Conservation (phyloP, 2,113 vertebrate species). For the Himantopus leucocephalus region DNA sequence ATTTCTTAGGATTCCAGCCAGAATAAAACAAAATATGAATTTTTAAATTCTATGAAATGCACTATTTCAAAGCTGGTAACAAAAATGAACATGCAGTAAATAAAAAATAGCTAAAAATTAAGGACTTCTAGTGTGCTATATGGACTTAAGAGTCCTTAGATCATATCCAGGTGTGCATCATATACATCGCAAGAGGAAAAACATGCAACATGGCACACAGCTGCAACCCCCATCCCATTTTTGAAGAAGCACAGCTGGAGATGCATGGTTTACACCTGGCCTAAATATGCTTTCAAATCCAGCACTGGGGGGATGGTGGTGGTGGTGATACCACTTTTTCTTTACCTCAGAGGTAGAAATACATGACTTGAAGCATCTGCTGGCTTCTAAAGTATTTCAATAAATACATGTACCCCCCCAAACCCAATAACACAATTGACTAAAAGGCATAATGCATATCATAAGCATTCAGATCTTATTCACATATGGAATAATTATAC, state of each 20-base stretch:
- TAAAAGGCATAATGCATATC: not conserved
- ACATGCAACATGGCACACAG: not conserved
- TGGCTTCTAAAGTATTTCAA: not conserved
- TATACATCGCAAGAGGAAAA: not conserved
- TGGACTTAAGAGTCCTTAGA: not conserved
- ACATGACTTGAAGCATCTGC: not conserved
- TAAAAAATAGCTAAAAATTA: not conserved
- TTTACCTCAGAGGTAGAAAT: not conserved
- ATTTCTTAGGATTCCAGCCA: not conserved
- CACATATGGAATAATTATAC: not conserved
- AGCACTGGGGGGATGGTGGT: not conserved
- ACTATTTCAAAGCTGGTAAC: not conserved
- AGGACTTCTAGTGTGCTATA: not conserved
- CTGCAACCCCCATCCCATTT: not conserved
- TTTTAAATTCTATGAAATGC: not conserved
- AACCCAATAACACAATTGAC: not conserved
- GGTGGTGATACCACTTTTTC: not conserved
- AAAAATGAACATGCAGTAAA: not conserved
- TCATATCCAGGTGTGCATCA: not conserved
- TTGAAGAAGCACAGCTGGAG: not conserved
- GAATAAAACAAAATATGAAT: not conserved
- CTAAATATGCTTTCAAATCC: not conserved
- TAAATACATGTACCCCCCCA: not conserved
- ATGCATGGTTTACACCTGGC: not conserved
- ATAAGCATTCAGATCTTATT: not conserved